Percentiles rank a stretch among this genome's conserved stretches.
phyloP scores from a whole-genome alignment of 37 sponge, comb jelly and placozoan genomes.

The Crambe crambe region DNA sequence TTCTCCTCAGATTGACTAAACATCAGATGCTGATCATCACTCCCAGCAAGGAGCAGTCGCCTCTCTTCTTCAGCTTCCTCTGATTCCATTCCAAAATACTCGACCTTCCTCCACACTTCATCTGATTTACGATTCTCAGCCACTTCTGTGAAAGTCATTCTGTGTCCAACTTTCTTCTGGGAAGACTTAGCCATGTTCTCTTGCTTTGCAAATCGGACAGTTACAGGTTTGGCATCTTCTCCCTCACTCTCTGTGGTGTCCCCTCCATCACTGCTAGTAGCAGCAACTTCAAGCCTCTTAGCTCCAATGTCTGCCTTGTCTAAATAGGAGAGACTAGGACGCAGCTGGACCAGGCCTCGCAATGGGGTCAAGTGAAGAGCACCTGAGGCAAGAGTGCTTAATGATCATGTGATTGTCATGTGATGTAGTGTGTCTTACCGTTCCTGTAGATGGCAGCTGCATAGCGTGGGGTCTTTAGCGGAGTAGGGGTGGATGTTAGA shows the following conservation, averaged over 20 bases:
- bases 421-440: conserved; percentile 21
- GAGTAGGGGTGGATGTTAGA: conserved; percentile 21
- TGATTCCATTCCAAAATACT: conserved; percentile 17
- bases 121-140: not conserved
- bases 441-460: conserved; percentile 60
- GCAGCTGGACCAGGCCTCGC: conserved; percentile 47
- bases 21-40: conserved; percentile 12
- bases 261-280: conserved; percentile 6
- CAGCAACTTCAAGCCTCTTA: not conserved
- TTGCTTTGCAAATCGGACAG: conserved; percentile 38
- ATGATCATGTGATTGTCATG: too few relatives aligned
- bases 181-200: not conserved
- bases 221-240: conserved; percentile 73
- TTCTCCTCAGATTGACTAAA: conserved; percentile 10
- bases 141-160: not conserved
- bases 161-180: conserved; percentile 8
- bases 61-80: conserved; percentile 53
- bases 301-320: conserved; percentile 37
- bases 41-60: conserved; percentile 38
- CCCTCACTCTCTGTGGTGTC: conserved; percentile 70
- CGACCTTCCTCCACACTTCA: conserved; percentile 2
- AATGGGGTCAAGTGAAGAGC: conserved; percentile 81
- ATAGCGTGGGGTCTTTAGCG: conserved; percentile 28
- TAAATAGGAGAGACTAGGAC: conserved; percentile 54
- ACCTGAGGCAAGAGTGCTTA: conserved; percentile 23